phyloP scores from a whole-genome alignment of 2,113 vertebrate genomes.

The Tenebrosternarchus preto region DNA sequence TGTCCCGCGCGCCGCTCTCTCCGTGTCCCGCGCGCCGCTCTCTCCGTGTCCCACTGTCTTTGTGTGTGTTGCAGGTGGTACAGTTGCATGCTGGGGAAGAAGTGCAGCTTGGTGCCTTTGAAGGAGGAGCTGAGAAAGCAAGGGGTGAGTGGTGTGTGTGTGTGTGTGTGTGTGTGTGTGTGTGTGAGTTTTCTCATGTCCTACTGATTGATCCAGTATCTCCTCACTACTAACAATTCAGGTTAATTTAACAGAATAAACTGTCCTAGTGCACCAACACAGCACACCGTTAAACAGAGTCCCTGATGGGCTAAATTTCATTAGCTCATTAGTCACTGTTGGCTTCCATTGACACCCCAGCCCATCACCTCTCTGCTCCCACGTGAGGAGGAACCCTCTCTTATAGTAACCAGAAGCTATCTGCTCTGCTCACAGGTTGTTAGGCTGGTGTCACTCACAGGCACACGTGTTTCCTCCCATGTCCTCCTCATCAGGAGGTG shows the following conservation, averaged over 20 bases:
- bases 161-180: background rate
- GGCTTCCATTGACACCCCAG: conserved; percentile 38
- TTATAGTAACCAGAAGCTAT: conserved; percentile 44
- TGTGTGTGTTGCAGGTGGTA: conserved; percentile 85
- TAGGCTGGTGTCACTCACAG: conserved; percentile 49
- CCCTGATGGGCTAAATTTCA: conserved; percentile 40
- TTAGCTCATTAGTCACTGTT: conserved; percentile 57
- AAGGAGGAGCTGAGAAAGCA: conserved; percentile 96
- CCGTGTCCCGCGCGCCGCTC: background rate
- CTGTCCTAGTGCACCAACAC: conserved; percentile 19
- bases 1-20: conserved; percentile 30
- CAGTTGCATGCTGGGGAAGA: conserved; percentile 99
- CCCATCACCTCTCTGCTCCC: too few relatives aligned
- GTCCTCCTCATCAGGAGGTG: conserved; percentile 48
- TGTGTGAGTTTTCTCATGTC: background rate
- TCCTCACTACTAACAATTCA: background rate
- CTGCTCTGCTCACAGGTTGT: conserved; percentile 49
- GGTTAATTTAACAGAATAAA: conserved; percentile 52
- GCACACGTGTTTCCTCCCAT: background rate
- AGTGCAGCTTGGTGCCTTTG: conserved; percentile 93
- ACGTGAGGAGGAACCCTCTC: conserved; percentile 7
- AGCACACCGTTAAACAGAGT: too few relatives aligned
- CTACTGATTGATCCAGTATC: background rate
- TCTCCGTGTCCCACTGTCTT: conserved; percentile 16
- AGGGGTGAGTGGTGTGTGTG: conserved; percentile 78